Percentiles rank a stretch among this genome's conserved stretches.
These are phyloP conservation scores for Ophion costatus DNA, from an alignment of 2,888 invertebrate genomes.

Conservation along the genomic window DNA sequence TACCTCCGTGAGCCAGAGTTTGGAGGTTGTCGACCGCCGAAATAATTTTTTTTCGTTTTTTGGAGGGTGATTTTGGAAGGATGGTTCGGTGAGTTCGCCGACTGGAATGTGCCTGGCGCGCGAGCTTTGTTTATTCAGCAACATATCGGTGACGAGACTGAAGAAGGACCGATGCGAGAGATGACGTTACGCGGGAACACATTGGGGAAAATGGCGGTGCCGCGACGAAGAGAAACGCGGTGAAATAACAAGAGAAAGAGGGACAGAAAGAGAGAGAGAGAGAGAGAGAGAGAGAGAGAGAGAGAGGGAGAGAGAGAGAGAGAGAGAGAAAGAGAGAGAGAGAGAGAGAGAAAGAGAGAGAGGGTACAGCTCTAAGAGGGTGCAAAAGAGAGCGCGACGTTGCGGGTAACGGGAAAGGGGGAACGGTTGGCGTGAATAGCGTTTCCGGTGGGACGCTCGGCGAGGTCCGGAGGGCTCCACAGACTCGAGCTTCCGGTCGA, in stretches of 20 bases:
- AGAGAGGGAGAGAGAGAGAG: conserved; percentile 19
- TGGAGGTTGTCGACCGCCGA: conserved; percentile 24
- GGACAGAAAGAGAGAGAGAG: conserved; percentile 27
- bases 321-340: conserved; percentile 15
- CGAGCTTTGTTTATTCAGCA: conserved; percentile 82
- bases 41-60: conserved; percentile 15
- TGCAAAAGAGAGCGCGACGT: conserved; percentile 36
- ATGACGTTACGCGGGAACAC: conserved; percentile 68
- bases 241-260: conserved; percentile 23
- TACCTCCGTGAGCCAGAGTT: neutral
- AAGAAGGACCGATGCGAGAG: conserved; percentile 55
- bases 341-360: conserved; percentile 15
- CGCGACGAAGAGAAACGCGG: conserved; percentile 65
- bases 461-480: conserved; percentile 81
- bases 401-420: conserved; percentile 69
- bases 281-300: conserved; percentile 27
- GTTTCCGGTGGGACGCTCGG: conserved; percentile 82
- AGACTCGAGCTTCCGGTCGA: conserved; percentile 84
- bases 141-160: conserved; percentile 78
- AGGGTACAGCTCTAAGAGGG: conserved; percentile 13
- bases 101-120: conserved; percentile 56
- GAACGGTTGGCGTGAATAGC: conserved; percentile 79
- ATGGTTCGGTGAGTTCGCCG: conserved; percentile 42
- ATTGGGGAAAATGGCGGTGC: conserved; percentile 25
- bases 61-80: conserved; percentile 1